Conservation (phyloP, 1,140 invertebrate genomes). For the Nasonia longicornis region DNA sequence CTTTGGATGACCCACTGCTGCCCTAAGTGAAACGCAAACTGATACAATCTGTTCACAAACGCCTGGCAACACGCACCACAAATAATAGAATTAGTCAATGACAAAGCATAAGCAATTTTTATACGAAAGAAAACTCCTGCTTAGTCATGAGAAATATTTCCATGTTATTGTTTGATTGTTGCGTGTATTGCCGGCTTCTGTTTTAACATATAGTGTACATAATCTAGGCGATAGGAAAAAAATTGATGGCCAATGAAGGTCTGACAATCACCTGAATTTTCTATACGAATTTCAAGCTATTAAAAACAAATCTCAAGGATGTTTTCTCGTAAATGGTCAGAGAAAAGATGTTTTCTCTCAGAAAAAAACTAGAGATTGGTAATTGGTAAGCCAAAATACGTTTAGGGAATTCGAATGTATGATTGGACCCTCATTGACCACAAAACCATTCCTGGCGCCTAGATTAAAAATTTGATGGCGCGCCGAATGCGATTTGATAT, state of each 20-base stretch:
- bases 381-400: too few relatives aligned
- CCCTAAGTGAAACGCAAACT: conserved; percentile 83
- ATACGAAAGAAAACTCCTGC: not conserved
- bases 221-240: not conserved
- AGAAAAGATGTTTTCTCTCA: too few relatives aligned
- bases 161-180: conserved; percentile 40
- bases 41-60: conserved; percentile 75
- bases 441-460: too few relatives aligned
- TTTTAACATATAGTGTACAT: not conserved
- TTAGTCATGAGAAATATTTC: conserved; percentile 33
- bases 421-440: not conserved
- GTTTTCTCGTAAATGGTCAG: too few relatives aligned
- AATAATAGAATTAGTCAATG: conserved; percentile 68
- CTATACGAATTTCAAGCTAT: not conserved
- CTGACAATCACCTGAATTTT: not conserved
- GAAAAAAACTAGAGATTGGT: too few relatives aligned
- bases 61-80: conserved; percentile 70
- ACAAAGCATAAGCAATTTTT: conserved; percentile 57
- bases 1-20: conserved; percentile 81
- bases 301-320: not conserved
- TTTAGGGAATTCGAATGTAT: not conserved
- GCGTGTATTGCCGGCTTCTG: conserved; percentile 47
- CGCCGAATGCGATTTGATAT: not conserved
- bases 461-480: conserved; percentile 4
- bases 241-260: not conserved